Evolutionary conservation across 2,888 invertebrate species (phyloP), one percentile per base, ranked within the genome.

Genomic region (Polietes domitor): DNA sequence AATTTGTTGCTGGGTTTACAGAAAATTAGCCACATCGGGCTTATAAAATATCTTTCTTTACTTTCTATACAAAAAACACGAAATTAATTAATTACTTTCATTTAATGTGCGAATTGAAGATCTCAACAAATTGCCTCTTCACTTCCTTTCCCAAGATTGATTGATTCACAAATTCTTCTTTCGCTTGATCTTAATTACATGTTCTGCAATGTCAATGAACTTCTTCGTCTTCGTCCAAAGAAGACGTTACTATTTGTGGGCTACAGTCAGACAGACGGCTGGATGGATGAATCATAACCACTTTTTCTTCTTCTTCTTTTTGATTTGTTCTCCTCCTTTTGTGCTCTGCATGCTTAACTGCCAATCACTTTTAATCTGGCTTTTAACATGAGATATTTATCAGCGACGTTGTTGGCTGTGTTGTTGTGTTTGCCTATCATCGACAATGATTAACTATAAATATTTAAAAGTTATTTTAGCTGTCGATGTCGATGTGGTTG

Each of bases 361-460:
- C 47, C 47, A 47, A 47, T 61, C 17, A 28, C n/a, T 10, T 61
- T 28, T 28, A 61, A 28, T n/a, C 53, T 24, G n/a, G 10, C 26
- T 58, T 26, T 47, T n/a, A 61, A 28, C 32, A 32, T 61, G 61
- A 47, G 47, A 47, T 47, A 47, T 61, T 61, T 28, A 24, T 61
- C 28, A 28, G 28, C 2, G 61, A n/a, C 17, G n/a, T n/a, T 61
- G 26, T n/a, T 15, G 10, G 58, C 21, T 50, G 58, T 26, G 28
- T 15, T 24, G 58, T 55, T 50, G 58, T 26, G 15, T 32, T 61
- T 61, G 61, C 6, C n/a, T 9, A 28, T 61, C 28, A 10, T 61
- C 28, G 7, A 24, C 58, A 15, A 61, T 61, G 61, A 28, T 61
- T 28, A 61, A 28, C 28, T 5, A 28, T 61, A 17, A 28, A 61